Evolutionary conservation across 35 echinoderm and acorn worm genomes (phyloP).

Genomic region (Heliocidaris erythrogramma): DNA sequence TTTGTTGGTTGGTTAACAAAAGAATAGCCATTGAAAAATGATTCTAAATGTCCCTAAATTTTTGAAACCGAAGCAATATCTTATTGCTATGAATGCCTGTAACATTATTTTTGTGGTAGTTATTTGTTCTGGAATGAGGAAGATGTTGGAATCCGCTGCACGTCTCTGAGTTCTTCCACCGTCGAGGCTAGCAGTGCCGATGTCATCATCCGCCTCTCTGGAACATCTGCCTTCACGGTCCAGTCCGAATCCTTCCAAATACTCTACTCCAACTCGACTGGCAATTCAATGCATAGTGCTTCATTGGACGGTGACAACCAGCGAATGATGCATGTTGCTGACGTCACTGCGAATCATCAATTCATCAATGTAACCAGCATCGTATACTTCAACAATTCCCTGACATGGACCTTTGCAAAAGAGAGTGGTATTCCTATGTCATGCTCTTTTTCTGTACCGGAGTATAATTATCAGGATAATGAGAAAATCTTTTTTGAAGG

Average conservation of each 20-base stretch:
- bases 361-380: constrained; percentile 63
- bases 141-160: constrained; percentile 64
- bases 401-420: constrained; percentile 54
- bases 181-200: constrained; percentile 31
- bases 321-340: neutral
- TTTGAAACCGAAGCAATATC: too few species aligned
- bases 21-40: too few species aligned
- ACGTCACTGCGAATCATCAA: neutral
- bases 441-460: neutral
- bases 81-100: neutral
- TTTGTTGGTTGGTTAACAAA: too few species aligned
- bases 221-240: constrained; percentile 29
- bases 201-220: constrained; percentile 36
- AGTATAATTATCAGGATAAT: neutral
- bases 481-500: constrained; percentile 29
- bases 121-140: constrained; percentile 79
- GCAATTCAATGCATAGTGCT: constrained; percentile 51
- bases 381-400: constrained; percentile 52
- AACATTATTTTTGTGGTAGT: constrained; percentile 50
- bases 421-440: neutral
- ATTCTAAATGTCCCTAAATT: too few species aligned
- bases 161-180: neutral
- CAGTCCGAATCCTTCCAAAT: constrained; percentile 59
- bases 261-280: constrained; percentile 55
- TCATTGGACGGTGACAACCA: constrained; percentile 67